Percentiles rank a stretch among this genome's conserved stretches.
phyloP scores from a whole-genome alignment of 2,797 vertebrate genomes.

The Synaphobranchus kaupii region DNA sequence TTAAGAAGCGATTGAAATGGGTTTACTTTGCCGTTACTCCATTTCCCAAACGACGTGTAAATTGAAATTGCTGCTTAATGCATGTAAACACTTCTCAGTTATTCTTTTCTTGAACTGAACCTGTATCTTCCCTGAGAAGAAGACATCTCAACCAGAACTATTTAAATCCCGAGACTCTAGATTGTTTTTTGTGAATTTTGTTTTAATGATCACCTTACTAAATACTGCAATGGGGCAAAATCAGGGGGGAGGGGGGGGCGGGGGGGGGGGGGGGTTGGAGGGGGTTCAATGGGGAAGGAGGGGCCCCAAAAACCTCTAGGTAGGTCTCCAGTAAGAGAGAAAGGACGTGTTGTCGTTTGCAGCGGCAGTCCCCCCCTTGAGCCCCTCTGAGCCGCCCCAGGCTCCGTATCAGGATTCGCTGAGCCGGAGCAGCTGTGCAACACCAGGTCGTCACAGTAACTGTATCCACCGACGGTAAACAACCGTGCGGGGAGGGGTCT shows the following conservation, averaged over 20 bases:
- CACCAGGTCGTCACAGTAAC: constrained; percentile 53
- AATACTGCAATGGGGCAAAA: not conserved
- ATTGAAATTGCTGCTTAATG: not conserved
- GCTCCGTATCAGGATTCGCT: constrained; percentile 57
- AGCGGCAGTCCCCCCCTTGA: constrained; percentile 18
- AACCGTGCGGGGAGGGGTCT: constrained; percentile 44
- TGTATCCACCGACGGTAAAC: constrained; percentile 49
- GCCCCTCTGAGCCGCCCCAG: constrained; percentile 17
- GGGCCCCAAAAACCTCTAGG: not conserved
- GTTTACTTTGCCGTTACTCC: not conserved
- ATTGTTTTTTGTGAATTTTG: not conserved
- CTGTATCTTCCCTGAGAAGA: not conserved
- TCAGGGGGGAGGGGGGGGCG: not conserved
- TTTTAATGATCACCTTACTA: not conserved
- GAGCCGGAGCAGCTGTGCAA: constrained; percentile 44
- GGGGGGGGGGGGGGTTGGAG: not conserved
- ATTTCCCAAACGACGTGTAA: too few relatives aligned
- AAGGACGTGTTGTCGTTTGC: not conserved
- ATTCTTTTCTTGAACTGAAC: not conserved
- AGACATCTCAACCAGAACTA: not conserved
- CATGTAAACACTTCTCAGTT: not conserved
- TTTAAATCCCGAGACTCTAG: not conserved
- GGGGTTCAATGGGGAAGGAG: not conserved
- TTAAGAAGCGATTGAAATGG: not conserved
- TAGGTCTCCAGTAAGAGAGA: not conserved